Base-by-base conservation (phyloP, 2,888 invertebrate species). In the Xestia ashworthii region DNA sequence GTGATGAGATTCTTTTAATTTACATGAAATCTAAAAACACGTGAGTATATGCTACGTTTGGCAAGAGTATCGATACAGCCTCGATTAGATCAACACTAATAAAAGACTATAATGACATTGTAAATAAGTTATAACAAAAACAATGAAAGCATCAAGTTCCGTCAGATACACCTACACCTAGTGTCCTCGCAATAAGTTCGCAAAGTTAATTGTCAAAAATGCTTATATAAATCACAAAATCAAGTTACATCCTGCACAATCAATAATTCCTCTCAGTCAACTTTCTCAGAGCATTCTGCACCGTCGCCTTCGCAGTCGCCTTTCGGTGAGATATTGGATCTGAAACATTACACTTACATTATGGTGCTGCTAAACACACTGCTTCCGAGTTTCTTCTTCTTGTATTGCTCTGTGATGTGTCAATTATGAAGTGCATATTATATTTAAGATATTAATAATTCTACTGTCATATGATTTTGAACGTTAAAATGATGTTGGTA, bases 241-340 rank as follows among this genome's bases (percentile, higher is more conserved):
- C 81, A 89, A 89, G 88, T 87, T 82, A 82, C 88, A 90, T 91
- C 89, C 90, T 88, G 88, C 84, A 86, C 86, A 87, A 87, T 94
- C 90, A 96, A 91, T 94, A 96, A 92, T 95, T 95, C 90, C 93
- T 95, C 91, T 96, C 96, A 96, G 96, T 96, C 94, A 96, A 93
- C 93, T 95, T 96, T 95, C 94, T 94, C 93, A 96, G 95, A 92
- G 96, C 96, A 93, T 96, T 96, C 96, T 96, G 96, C 91, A 96
- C 96, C 89, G 96, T 96, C 94, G 96, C 96, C 92, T 96, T 96
- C 95, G 96, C 96, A 91, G 96, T 96, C 95, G 96, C 96, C 93
- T 96, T 96, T 95, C 96, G 95, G 88, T 96, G 96, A 86, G 96
- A 95, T 93, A 96, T 93, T 93, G 96, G 96, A 96, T 96, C 96